Percentiles rank a stretch among this genome's conserved stretches.
These are phyloP conservation scores for Ornithoptera priamus DNA, from an alignment of 2,888 invertebrate species.

Conservation along the genomic window DNA sequence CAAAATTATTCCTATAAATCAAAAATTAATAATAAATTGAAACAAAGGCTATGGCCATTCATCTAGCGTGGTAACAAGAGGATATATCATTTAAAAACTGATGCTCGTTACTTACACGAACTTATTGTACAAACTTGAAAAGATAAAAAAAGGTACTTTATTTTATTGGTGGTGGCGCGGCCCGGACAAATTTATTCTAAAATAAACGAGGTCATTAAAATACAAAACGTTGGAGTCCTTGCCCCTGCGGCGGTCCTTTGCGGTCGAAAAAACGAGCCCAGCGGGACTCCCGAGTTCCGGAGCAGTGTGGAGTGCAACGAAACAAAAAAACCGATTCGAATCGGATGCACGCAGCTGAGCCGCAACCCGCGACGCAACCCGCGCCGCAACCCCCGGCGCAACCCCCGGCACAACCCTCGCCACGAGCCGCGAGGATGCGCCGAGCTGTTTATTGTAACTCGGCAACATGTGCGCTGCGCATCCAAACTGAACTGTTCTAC, in stretches of 20 bases:
- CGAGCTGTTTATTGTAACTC: slow-evolving; percentile 57
- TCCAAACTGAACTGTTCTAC: slow-evolving; percentile 33
- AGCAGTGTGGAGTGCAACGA: slow-evolving; percentile 29
- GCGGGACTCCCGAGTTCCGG: slow-evolving; percentile 35
- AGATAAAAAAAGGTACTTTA: slow-evolving; percentile 5
- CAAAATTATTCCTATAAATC: too few relatives aligned
- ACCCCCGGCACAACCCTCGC: too few relatives aligned
- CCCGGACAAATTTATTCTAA: slow-evolving; percentile 24
- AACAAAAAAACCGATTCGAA: slow-evolving; percentile 34
- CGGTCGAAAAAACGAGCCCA: slow-evolving; percentile 27
- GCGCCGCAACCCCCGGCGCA: slow-evolving; percentile 1
- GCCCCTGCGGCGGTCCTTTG: slow-evolving; percentile 23
- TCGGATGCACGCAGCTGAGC: slow-evolving; percentile 46
- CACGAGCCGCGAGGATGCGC: slow-evolving; percentile 40
- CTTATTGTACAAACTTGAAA: not conserved
- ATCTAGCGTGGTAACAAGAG: too few relatives aligned
- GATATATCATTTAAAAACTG: too few relatives aligned
- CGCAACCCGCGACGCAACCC: not conserved
- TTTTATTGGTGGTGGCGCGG: slow-evolving; percentile 12
- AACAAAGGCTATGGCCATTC: too few relatives aligned
- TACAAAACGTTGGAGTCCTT: slow-evolving; percentile 20
- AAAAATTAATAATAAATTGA: too few relatives aligned
- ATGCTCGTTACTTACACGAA: slow-evolving; percentile 6
- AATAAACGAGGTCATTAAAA: slow-evolving; percentile 26
- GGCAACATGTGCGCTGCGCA: slow-evolving; percentile 36